A percentile compares a stretch with the other conserved stretches of the same genome.
phyloP scores from a whole-genome alignment of 2,888 invertebrate genomes.

The Holacanthella duospinosa region DNA sequence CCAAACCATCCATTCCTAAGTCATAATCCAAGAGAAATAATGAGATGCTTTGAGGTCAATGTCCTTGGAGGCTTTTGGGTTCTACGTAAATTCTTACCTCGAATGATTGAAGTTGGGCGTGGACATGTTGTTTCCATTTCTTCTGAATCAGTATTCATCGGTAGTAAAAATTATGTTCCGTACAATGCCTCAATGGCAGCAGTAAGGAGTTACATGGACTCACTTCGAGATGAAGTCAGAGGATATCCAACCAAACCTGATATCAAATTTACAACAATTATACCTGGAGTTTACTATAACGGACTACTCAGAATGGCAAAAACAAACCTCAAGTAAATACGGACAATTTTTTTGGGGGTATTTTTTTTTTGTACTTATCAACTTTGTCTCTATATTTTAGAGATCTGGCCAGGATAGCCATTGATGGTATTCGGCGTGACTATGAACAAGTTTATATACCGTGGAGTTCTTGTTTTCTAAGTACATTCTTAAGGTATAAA shows the following conservation, averaged over 20 bases:
- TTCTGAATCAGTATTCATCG: conserved; percentile 53
- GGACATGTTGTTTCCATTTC: conserved; percentile 55
- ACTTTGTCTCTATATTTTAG: not conserved
- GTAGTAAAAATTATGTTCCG: conserved; percentile 51
- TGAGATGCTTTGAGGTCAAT: conserved; percentile 50
- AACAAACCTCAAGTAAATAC: not conserved
- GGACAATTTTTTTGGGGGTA: not conserved
- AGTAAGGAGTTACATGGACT: conserved; percentile 54
- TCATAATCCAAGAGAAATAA: conserved; percentile 54
- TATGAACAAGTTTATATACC: conserved; percentile 49
- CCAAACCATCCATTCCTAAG: conserved; percentile 59
- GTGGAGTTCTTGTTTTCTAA: not conserved
- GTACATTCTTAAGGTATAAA: not conserved
- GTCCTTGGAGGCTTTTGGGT: conserved; percentile 56
- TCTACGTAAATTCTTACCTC: conserved; percentile 51
- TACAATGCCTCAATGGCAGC: conserved; percentile 52
- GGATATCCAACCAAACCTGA: conserved; percentile 47
- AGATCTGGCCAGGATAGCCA: conserved; percentile 50
- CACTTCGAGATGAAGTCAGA: conserved; percentile 52
- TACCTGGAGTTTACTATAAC: conserved; percentile 50
- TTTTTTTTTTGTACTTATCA: not conserved
- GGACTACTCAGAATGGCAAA: not conserved
- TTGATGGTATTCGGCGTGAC: conserved; percentile 54
- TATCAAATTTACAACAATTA: conserved; percentile 52
- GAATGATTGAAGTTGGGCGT: conserved; percentile 48